phyloP scores from a whole-genome alignment of 30 jellyfish, hydroid and myxozoan species.

The Mastigias papua region DNA sequence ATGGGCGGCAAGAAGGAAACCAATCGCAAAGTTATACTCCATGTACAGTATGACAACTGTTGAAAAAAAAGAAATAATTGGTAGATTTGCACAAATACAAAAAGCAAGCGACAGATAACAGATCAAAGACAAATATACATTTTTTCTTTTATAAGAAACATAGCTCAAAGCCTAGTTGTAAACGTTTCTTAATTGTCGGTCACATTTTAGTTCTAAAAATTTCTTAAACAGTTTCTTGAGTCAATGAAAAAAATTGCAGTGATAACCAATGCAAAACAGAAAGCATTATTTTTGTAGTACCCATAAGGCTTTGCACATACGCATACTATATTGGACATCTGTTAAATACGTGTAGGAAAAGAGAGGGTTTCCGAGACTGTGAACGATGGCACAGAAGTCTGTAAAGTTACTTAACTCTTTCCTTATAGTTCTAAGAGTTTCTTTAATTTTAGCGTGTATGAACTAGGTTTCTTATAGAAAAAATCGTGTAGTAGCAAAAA shows the following conservation, averaged over 20 bases:
- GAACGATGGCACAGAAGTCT: too few relatives aligned
- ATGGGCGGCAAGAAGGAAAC: slow-evolving; percentile 55
- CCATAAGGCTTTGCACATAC: too few relatives aligned
- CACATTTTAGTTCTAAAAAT: background rate
- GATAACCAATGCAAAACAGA: background rate
- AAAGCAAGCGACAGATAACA: background rate
- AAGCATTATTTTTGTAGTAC: too few relatives aligned
- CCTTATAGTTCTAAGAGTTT: background rate
- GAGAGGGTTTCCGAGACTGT: too few relatives aligned
- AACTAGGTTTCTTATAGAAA: background rate
- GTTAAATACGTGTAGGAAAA: too few relatives aligned
- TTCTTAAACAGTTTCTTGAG: background rate
- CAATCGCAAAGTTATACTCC: slow-evolving; percentile 52
- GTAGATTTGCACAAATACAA: too few relatives aligned
- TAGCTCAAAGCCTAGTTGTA: background rate
- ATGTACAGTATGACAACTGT: slow-evolving; percentile 63
- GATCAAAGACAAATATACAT: background rate
- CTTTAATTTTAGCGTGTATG: background rate
- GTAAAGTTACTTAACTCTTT: background rate
- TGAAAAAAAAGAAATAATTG: too few relatives aligned
- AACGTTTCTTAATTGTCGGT: background rate
- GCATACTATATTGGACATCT: too few relatives aligned
- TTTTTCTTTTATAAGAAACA: background rate
- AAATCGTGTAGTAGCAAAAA: too few relatives aligned
- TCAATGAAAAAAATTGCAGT: background rate